phyloP scores from a whole-genome alignment of 2,888 invertebrate species.

The Blastobasis adustella region DNA sequence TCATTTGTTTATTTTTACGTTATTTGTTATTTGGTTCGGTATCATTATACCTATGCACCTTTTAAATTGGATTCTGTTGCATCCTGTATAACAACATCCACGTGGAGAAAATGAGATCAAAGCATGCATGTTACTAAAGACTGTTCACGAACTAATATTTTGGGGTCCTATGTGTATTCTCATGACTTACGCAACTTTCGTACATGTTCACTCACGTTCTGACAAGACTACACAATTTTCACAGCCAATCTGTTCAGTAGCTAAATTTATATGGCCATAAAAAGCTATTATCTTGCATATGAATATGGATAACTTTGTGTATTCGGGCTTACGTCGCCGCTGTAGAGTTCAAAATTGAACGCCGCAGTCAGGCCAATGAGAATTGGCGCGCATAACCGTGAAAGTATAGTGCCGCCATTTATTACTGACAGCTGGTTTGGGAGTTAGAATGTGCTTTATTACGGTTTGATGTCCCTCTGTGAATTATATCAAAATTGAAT shows the following conservation, averaged over 20 bases:
- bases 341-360: constrained; percentile 1
- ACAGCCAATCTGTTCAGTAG: constrained; percentile 4
- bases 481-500: neutral
- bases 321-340: constrained; percentile 1
- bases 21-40: too few relatives aligned
- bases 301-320: constrained; percentile 3
- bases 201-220: too few relatives aligned
- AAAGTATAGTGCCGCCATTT: constrained; percentile 7
- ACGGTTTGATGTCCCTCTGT: constrained; percentile 1
- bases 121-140: too few relatives aligned
- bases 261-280: constrained; percentile 12
- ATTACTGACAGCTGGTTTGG: constrained; percentile 8
- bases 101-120: too few relatives aligned
- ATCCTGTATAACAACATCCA: too few relatives aligned
- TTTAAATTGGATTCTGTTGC: too few relatives aligned
- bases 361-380: neutral
- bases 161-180: too few relatives aligned
- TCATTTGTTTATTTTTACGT: too few relatives aligned
- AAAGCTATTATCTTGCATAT: constrained; percentile 13
- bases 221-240: neutral
- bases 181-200: too few relatives aligned
- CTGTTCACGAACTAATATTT: too few relatives aligned
- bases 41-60: too few relatives aligned
- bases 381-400: constrained; percentile 9
- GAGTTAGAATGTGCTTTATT: constrained; percentile 5